Conservation (phyloP, 2,797 vertebrate genomes). For the Fratercula arctica region DNA sequence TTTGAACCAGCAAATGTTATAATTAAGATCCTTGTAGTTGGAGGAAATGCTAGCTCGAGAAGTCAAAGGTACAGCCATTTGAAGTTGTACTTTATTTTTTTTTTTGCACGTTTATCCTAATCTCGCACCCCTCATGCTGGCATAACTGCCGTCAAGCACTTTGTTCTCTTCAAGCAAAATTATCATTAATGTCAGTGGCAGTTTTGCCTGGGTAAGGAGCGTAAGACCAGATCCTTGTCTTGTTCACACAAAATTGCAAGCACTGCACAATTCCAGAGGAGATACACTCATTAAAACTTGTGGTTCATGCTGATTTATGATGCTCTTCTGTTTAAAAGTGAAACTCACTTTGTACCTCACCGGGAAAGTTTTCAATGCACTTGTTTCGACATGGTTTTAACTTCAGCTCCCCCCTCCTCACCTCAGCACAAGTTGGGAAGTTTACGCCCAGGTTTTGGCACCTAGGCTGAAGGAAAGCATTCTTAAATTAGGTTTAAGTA, state of each 20-base stretch:
- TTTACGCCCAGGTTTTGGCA: conserved; percentile 66
- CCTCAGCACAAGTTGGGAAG: conserved; percentile 54
- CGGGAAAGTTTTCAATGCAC: conserved; percentile 31
- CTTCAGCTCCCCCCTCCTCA: not conserved
- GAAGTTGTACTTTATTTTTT: not conserved
- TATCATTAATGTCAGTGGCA: conserved; percentile 54
- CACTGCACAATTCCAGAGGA: conserved; percentile 53
- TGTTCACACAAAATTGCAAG: conserved; percentile 46
- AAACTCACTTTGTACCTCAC: conserved; percentile 11
- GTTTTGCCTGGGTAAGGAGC: conserved; percentile 52
- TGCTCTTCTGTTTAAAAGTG: conserved; percentile 48
- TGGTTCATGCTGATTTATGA: conserved; percentile 39
- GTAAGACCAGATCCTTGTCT: conserved; percentile 24
- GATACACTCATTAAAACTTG: conserved; percentile 60
- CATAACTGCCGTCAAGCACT: conserved; percentile 13
- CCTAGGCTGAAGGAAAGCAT: conserved; percentile 65
- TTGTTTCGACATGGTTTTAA: conserved; percentile 48
- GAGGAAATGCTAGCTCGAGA: conserved; percentile 54
- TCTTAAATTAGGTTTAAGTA: conserved; percentile 74
- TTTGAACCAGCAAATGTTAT: conserved; percentile 77
- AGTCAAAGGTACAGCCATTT: conserved; percentile 56
- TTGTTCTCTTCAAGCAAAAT: conserved; percentile 55
- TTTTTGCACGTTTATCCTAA: conserved; percentile 35
- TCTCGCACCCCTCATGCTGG: conserved; percentile 10
- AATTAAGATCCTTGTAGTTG: conserved; percentile 74